These are phyloP conservation scores for Austrofundulus limnaeus DNA, from an alignment of 2,113 vertebrate species.

Conservation along the genomic window DNA sequence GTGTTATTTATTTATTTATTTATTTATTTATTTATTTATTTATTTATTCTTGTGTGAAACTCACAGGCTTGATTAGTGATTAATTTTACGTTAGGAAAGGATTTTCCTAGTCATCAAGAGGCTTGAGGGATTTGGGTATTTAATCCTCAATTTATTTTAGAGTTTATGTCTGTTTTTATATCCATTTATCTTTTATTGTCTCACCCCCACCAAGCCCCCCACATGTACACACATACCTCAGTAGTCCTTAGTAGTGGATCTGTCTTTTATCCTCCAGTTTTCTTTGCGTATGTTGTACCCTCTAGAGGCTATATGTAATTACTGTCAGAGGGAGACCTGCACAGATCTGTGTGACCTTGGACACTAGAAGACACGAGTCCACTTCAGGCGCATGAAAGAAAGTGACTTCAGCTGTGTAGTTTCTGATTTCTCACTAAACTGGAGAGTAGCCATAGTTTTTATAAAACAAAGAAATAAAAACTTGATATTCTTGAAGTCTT, in stretches of 20 bases:
- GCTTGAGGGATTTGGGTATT: constrained; percentile 56
- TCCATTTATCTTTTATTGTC: constrained; percentile 58
- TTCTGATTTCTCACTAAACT: constrained; percentile 19
- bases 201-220: constrained; percentile 9
- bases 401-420: constrained; percentile 27
- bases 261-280: constrained; percentile 24
- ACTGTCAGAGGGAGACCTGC: constrained; percentile 70
- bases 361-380: constrained; percentile 59
- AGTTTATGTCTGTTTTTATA: constrained; percentile 53
- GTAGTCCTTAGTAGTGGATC: constrained; percentile 3
- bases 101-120: constrained; percentile 49
- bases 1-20: no score
- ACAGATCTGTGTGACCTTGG: constrained; percentile 71
- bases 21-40: no score
- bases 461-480: constrained; percentile 2
- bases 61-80: constrained; percentile 51
- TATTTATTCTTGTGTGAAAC: constrained; percentile 32
- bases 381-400: constrained; percentile 41
- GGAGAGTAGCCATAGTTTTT: constrained; percentile 22
- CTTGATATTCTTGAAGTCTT: constrained; percentile 25
- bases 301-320: constrained; percentile 74
- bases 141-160: constrained; percentile 59
- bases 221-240: constrained; percentile 6
- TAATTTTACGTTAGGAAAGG: constrained; percentile 48
- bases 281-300: constrained; percentile 38